phyloP scores from a whole-genome alignment of 2,113 vertebrate species.

The pig (Sus scrofa) region DNA sequence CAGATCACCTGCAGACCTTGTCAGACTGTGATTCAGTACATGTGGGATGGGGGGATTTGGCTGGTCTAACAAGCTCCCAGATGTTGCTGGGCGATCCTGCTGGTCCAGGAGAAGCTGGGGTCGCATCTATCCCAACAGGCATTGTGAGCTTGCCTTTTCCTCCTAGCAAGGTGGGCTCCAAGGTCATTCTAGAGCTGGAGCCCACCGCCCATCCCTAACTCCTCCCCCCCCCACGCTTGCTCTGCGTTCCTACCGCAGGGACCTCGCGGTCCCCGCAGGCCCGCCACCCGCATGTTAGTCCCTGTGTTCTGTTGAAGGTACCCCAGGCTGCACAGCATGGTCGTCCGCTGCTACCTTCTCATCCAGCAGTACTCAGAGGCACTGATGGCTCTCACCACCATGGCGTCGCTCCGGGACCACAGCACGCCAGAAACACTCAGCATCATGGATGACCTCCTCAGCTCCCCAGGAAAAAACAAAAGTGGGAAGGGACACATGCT shows the following conservation, averaged over 20 bases:
- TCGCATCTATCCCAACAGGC: neutral
- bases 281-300: neutral
- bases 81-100: neutral
- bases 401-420: constrained; percentile 95
- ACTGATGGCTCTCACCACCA: constrained; percentile 96
- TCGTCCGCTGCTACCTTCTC: constrained; percentile 98
- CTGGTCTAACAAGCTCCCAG: neutral
- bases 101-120: neutral
- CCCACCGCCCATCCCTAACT: neutral
- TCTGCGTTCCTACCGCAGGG: neutral
- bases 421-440: constrained; percentile 97
- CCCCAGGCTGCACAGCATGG: constrained; percentile 98
- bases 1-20: neutral
- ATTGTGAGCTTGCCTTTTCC: neutral
- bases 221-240: neutral
- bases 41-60: neutral
- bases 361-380: constrained; percentile 99
- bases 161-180: neutral
- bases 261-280: neutral
- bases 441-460: constrained; percentile 97
- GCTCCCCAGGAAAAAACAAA: constrained; percentile 91
- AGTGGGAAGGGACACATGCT: constrained; percentile 97
- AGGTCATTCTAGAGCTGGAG: neutral
- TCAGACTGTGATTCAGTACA: neutral
- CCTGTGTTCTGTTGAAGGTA: constrained; percentile 89